Evolutionary conservation across 2,888 invertebrate genomes (phyloP).

Genomic region (Liopterus haemorrhoidalis): DNA sequence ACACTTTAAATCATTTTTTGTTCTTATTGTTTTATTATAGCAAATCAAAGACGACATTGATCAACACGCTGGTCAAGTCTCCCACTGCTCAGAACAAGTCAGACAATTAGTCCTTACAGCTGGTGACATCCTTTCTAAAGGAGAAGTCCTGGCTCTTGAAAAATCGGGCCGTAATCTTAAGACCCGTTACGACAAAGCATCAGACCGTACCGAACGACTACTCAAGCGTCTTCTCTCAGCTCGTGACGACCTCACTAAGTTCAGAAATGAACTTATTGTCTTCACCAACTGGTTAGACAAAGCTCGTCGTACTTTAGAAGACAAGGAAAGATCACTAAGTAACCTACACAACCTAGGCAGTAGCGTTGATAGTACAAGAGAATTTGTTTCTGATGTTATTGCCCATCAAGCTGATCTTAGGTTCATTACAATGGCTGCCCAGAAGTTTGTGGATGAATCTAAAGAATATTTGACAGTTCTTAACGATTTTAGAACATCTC

Average conservation of each 20-base stretch:
- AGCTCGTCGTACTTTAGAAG: slow-evolving; percentile 72
- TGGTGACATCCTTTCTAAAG: slow-evolving; percentile 85
- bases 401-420: slow-evolving; percentile 92
- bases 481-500: slow-evolving; percentile 80
- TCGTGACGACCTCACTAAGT: slow-evolving; percentile 82
- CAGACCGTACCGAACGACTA: slow-evolving; percentile 72
- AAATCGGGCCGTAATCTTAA: slow-evolving; percentile 80
- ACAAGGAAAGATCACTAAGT: slow-evolving; percentile 76
- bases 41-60: slow-evolving; percentile 87
- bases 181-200: slow-evolving; percentile 74
- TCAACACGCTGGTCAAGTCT: slow-evolving; percentile 75
- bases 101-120: slow-evolving; percentile 85
- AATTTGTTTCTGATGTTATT: slow-evolving; percentile 88
- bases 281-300: slow-evolving; percentile 82
- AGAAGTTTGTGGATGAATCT: slow-evolving; percentile 93
- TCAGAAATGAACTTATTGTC: slow-evolving; percentile 72
- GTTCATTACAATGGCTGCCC: slow-evolving; percentile 93
- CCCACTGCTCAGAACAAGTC: slow-evolving; percentile 82
- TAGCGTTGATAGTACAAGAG: slow-evolving; percentile 74
- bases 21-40: slow-evolving; percentile 45
- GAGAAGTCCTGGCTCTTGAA: slow-evolving; percentile 82
- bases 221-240: slow-evolving; percentile 70
- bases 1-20: neutral
- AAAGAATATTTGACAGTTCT: slow-evolving; percentile 80
- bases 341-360: slow-evolving; percentile 65